Conservation (phyloP, 2,113 vertebrate genomes). For the Dolichallabes microphthalmus region DNA sequence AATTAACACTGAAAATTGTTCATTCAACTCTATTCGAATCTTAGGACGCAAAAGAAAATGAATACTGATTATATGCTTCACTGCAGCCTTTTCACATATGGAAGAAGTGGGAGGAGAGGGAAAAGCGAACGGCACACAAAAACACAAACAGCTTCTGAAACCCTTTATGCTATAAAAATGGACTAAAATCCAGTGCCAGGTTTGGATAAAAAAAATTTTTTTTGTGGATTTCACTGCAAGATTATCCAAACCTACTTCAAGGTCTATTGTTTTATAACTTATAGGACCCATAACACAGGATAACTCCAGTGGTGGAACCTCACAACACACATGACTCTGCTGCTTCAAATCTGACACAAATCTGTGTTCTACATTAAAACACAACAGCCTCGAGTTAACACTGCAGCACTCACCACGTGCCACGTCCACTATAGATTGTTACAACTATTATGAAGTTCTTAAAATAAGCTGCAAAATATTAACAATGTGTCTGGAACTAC, state of each 20-base stretch:
- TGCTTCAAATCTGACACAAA: background rate
- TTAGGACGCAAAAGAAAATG: slow-evolving; percentile 9
- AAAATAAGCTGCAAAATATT: background rate
- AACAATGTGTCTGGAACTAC: background rate
- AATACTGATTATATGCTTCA: slow-evolving; percentile 41
- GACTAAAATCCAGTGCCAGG: background rate
- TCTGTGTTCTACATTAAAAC: background rate
- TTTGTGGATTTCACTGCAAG: background rate
- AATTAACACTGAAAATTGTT: slow-evolving; percentile 41
- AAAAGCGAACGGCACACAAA: background rate
- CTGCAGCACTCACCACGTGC: background rate
- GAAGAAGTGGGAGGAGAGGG: slow-evolving; percentile 10
- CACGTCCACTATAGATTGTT: too few species aligned
- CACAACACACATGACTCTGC: background rate
- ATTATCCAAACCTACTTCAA: background rate
- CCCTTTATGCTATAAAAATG: background rate
- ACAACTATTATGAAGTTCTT: background rate
- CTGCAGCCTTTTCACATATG: slow-evolving; percentile 7
- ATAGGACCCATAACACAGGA: background rate
- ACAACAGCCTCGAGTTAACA: background rate
- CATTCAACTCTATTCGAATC: background rate
- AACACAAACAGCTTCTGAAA: background rate
- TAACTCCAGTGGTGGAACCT: background rate
- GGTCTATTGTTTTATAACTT: background rate
- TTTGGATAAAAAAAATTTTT: background rate